Evolutionary conservation across 2,113 vertebrate genomes (phyloP), one percentile per base, ranked within the genome.

Genomic region (Amphiprion percula): DNA sequence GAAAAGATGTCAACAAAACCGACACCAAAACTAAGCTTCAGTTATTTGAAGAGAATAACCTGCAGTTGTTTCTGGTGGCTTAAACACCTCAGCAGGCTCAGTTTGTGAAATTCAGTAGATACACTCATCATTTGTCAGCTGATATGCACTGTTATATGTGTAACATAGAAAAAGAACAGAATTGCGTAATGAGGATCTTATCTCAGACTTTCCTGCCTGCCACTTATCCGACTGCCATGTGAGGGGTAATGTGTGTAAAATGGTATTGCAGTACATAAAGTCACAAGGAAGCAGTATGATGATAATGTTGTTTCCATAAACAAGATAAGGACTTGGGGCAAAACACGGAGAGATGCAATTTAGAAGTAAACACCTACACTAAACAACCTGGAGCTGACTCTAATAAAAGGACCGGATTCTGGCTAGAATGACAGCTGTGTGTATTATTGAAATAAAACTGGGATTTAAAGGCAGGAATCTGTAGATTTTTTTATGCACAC

Each of bases 221-320:
- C 44, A 30, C 53, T 85, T 68, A 77, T 85, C 77, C 71, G 47
- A 58, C 46, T 49, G 23, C 24, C 52, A 41, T 14, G 15, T 68
- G 26, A 69, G 10, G 49, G n/a, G 19, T 26, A 19, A 73, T 30
- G 44, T 10, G 26, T 66, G 37, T 37, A 41, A 73, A 84, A 58
- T 9, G 5, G 7, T 15, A 71, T 17, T 73, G 69, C 33, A 41
- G 21, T 14, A 16, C 33, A 65, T 63, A 46, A 64, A 16, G 71
- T 80, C 77, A 81, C 50, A 61, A 58, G 24, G 41, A 77, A 58
- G 12, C 14, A 47, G 37, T 9, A 33, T 58, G 10, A 52, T 17
- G 33, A 62, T 58, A 16, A 61, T 9, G 5, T 12, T 69, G 46
- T 71, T 55, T 73, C 24, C 24, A 67, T 60, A 28, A 77, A 76